These are phyloP conservation scores for Liparis tanakae DNA, from an alignment of 2,797 vertebrate genomes.

Conservation along the genomic window DNA sequence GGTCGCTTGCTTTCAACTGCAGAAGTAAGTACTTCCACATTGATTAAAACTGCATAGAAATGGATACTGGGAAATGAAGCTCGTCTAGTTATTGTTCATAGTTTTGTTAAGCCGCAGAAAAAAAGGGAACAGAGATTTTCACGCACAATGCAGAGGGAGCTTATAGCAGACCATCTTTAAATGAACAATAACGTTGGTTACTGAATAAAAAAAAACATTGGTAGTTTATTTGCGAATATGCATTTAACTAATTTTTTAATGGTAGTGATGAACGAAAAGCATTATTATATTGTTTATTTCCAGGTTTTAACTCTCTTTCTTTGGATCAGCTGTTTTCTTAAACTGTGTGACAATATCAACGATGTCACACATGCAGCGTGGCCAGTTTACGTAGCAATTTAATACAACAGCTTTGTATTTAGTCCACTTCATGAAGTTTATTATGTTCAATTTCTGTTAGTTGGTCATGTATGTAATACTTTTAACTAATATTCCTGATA, in stretches of 20 bases:
- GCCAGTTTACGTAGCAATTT: not conserved
- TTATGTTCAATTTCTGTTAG: not conserved
- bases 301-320: not conserved
- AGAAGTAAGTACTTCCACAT: constrained; percentile 51
- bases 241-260: not conserved
- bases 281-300: not conserved
- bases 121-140: not conserved
- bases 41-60: not conserved
- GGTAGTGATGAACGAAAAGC: not conserved
- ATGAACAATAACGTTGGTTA: not conserved
- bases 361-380: not conserved
- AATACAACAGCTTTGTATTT: not conserved
- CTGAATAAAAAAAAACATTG: constrained; percentile 2
- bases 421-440: not conserved
- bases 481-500: not conserved
- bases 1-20: not conserved
- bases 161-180: not conserved
- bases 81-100: not conserved
- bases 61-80: not conserved
- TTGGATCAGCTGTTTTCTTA: constrained; percentile 34
- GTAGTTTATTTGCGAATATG: constrained; percentile 3
- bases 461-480: not conserved
- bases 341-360: constrained; percentile 6
- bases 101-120: not conserved
- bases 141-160: not conserved